phyloP scores from a whole-genome alignment of 2,797 vertebrate genomes.

The Peromyscus melanophrys region DNA sequence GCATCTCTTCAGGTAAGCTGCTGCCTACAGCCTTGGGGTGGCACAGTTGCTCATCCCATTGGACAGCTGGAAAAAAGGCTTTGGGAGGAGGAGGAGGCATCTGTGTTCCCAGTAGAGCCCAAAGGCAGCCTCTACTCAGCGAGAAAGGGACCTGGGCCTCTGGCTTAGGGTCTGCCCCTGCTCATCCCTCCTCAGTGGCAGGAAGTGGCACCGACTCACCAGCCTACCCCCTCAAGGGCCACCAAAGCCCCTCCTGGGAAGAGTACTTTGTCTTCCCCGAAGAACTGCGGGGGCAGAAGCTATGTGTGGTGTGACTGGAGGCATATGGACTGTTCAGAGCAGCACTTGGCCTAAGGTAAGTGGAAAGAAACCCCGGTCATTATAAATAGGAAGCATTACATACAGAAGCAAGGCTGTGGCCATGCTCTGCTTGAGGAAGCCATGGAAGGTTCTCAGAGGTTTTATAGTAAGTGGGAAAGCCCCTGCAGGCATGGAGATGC shows the following conservation, averaged over 20 bases:
- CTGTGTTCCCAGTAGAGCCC: too few relatives aligned
- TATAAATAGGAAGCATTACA: neutral
- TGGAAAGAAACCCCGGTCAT: neutral
- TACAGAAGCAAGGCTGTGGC: neutral
- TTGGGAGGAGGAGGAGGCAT: neutral
- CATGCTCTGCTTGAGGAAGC: neutral
- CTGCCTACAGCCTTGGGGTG: neutral
- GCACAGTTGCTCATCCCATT: neutral
- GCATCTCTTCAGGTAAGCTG: conserved; percentile 6
- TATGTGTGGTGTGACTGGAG: neutral
- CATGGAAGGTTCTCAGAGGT: neutral
- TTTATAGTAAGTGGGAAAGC: neutral
- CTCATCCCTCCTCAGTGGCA: neutral
- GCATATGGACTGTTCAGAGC: neutral
- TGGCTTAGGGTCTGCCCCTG: neutral
- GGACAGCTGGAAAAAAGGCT: neutral
- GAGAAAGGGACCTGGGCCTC: neutral
- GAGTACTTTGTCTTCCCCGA: neutral
- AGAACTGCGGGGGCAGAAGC: neutral
- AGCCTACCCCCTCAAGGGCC: neutral
- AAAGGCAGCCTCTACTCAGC: neutral
- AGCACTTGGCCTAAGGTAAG: neutral
- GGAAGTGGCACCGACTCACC: neutral
- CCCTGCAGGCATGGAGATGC: neutral
- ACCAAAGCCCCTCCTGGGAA: neutral